phyloP scores from a whole-genome alignment of 2,113 vertebrate genomes.

The Sorex fumeus region DNA sequence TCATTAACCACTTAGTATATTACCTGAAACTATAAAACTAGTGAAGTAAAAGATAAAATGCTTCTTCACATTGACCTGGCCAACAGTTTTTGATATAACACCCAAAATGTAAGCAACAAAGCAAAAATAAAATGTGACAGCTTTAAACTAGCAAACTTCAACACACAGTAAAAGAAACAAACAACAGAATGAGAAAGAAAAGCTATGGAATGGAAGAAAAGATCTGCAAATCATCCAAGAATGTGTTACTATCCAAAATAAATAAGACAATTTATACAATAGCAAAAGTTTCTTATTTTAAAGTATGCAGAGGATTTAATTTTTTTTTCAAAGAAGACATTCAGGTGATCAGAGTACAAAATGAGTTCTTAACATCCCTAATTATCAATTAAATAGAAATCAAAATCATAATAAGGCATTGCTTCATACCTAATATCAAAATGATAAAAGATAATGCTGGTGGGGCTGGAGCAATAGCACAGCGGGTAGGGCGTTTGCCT shows the following conservation, averaged over 20 bases:
- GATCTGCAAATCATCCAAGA: not conserved
- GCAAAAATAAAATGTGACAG: not conserved
- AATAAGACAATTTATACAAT: not conserved
- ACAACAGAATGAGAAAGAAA: not conserved
- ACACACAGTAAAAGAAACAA: constrained; percentile 29
- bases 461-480: too few species aligned
- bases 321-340: too few species aligned
- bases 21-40: not conserved
- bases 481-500: too few species aligned
- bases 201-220: not conserved
- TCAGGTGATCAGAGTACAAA: not conserved
- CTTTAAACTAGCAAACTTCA: constrained; percentile 21
- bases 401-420: not conserved
- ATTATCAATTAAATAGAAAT: not conserved
- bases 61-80: not conserved
- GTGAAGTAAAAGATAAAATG: not conserved
- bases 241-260: not conserved
- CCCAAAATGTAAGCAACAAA: constrained; percentile 17
- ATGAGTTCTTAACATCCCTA: too few species aligned
- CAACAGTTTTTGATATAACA: constrained; percentile 1
- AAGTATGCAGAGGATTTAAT: too few species aligned
- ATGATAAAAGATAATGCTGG: too few species aligned
- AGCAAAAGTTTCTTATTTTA: not conserved
- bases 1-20: not conserved
- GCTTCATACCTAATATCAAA: not conserved